Base-by-base conservation (phyloP, 2,888 invertebrate genomes). In the Onthophagus sagittarius region DNA sequence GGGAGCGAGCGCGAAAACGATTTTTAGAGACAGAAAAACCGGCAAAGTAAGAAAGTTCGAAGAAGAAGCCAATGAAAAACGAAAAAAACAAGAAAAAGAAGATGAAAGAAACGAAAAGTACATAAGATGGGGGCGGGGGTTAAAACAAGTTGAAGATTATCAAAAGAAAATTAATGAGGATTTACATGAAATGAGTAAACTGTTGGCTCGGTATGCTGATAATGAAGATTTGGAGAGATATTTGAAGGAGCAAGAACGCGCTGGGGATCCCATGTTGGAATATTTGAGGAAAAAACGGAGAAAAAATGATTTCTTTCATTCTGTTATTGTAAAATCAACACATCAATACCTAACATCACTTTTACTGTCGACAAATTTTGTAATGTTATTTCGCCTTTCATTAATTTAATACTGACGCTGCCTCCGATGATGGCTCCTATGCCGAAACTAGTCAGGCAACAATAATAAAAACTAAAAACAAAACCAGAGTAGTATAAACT, bases 221-320 rank as follows among this genome's bases (percentile, higher is more conserved):
- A 98, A 99, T 82, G 89, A 88, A 15, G 99, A 98, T 84, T 85
- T 99, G 80, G 98, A 99, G 80, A 87, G 87, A 0, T 88, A 90
- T 80, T 85, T 97, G 39, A 92, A 90, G 72, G 89, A 91, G 4
- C 88, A 92, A 75, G 93, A 95, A 78, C 87, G 94, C 73, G 93
- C 90, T 0, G 98, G 95, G 0, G 99, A 99, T 87, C 98, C 99
- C 0, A 98, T 99, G 98, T 85, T 97, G 73, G 89, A 90, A 69
- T 98, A 96, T 80, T 93, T 98, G 32, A 88, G 90, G 72, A 89
- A 90, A 80, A 93, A 94, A 82, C 90, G 91, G 79, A 88, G 86
- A 76, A 90, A 90, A 77, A 82, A 88, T 0, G 88, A 88, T 31
- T n/a, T n/a, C n/a, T n/a, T n/a, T n/a, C n/a, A n/a, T n/a, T n/a